These are phyloP conservation scores for Numenius phaeopus DNA, from an alignment of 2,797 vertebrate species.

Conservation along the genomic window DNA sequence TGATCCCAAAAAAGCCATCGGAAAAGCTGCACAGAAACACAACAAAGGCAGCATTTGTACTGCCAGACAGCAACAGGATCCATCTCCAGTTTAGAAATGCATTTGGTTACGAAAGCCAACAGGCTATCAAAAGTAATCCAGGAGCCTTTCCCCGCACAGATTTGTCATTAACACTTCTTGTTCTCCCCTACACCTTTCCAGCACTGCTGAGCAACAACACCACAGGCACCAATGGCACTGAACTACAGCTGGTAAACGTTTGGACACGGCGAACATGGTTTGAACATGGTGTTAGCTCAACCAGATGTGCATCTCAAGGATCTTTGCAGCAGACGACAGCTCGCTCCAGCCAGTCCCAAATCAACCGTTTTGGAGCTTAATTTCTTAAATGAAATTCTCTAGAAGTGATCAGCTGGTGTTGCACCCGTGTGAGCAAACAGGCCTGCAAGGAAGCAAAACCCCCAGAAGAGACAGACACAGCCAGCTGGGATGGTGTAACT, in stretches of 20 bases:
- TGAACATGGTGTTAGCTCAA: background rate
- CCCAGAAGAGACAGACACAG: background rate
- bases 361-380: background rate
- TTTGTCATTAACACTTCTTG: background rate
- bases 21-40: background rate
- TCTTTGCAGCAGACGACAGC: background rate
- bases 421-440: accelerated
- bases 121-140: background rate
- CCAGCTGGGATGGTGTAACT: background rate
- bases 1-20: background rate
- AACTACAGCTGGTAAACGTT: background rate
- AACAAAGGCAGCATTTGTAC: background rate
- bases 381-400: background rate
- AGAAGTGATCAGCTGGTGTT: background rate
- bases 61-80: background rate
- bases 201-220: background rate
- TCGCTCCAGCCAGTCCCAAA: background rate
- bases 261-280: background rate
- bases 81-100: background rate
- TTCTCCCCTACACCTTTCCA: background rate
- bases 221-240: background rate
- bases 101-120: background rate
- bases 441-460: background rate
- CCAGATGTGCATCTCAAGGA: accelerated
- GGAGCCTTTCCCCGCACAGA: background rate